Conservation (phyloP, 2,113 vertebrate species). For the Blennius ocellaris region DNA sequence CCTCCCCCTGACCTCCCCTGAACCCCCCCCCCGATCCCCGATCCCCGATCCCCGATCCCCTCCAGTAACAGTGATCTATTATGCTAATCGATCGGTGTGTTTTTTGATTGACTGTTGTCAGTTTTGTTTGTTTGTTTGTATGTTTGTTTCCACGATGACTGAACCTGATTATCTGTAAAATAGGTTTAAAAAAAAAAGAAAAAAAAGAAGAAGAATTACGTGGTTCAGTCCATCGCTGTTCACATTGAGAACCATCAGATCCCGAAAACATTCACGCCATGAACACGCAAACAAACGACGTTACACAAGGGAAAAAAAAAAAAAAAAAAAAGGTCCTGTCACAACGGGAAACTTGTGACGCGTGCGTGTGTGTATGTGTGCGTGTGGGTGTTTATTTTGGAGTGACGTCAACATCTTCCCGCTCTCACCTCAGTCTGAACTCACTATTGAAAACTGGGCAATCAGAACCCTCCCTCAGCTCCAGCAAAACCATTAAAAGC, state of each 20-base stretch:
- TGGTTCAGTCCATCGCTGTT: conserved; percentile 53
- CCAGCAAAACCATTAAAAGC: conserved; percentile 11
- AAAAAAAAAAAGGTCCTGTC: conserved; percentile 62
- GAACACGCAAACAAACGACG: conserved; percentile 33
- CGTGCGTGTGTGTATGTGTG: conserved; percentile 22
- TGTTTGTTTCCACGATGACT: conserved; percentile 70
- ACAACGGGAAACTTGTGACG: conserved; percentile 57
- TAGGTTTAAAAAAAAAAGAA: conserved; percentile 47
- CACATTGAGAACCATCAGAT: conserved; percentile 45
- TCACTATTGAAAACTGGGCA: conserved; percentile 66
- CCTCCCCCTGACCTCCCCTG: background rate
- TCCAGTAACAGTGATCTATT: conserved; percentile 74
- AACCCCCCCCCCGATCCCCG: too few species aligned
- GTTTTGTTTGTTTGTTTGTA: conserved; percentile 70
- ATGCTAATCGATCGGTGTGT: conserved; percentile 78
- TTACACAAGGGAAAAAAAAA: conserved; percentile 19
- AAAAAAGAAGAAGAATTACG: conserved; percentile 3
- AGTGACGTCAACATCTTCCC: conserved; percentile 65
- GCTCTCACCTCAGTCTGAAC: conserved; percentile 65
- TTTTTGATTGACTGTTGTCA: conserved; percentile 77
- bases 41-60: too few species aligned
- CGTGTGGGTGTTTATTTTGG: conserved; percentile 22
- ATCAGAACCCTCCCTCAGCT: conserved; percentile 57
- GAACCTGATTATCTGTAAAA: conserved; percentile 70
- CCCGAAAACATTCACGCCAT: conserved; percentile 55